Percentiles rank a stretch among this genome's conserved stretches.
Evolutionary conservation across 2,797 vertebrate species (phyloP).

Genomic region (Fistularia tabacaria): DNA sequence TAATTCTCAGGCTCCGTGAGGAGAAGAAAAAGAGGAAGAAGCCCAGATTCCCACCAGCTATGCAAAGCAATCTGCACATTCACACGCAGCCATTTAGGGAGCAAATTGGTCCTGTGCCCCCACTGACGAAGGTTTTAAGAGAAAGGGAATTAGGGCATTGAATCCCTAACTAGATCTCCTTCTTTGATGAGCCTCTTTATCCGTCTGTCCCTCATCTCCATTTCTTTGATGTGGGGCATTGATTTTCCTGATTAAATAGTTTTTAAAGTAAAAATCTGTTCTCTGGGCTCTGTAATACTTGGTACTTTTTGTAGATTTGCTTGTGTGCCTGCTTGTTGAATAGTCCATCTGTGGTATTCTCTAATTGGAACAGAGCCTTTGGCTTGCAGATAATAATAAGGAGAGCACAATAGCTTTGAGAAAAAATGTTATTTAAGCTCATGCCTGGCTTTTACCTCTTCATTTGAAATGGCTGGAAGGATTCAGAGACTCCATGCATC

Average conservation of each 20-base stretch:
- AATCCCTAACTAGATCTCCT: constrained; percentile 74
- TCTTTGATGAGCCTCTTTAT: constrained; percentile 79
- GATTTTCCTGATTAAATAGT: constrained; percentile 81
- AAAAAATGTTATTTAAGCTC: constrained; percentile 64
- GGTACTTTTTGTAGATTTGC: constrained; percentile 70
- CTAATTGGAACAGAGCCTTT: constrained; percentile 73
- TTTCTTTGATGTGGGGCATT: constrained; percentile 76
- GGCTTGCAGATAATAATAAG: constrained; percentile 67
- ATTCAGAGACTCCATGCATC: constrained; percentile 34
- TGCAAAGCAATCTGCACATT: constrained; percentile 76
- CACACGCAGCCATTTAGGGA: constrained; percentile 77
- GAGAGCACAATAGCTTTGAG: constrained; percentile 61
- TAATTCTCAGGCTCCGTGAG: constrained; percentile 67
- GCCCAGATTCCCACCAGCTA: constrained; percentile 70
- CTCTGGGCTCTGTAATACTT: constrained; percentile 66
- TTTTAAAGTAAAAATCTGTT: constrained; percentile 75
- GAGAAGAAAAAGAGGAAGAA: constrained; percentile 66
- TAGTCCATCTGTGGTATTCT: constrained; percentile 66
- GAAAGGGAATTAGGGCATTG: constrained; percentile 73
- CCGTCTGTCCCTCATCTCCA: constrained; percentile 72
- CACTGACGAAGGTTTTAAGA: constrained; percentile 73
- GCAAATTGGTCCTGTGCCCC: constrained; percentile 75
- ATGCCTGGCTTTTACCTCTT: constrained; percentile 66
- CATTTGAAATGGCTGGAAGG: constrained; percentile 64
- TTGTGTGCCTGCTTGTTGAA: constrained; percentile 66